Percentiles rank a stretch among this genome's conserved stretches.
Conservation (phyloP, 2,113 vertebrate genomes). For the Platichthys stellatus region DNA sequence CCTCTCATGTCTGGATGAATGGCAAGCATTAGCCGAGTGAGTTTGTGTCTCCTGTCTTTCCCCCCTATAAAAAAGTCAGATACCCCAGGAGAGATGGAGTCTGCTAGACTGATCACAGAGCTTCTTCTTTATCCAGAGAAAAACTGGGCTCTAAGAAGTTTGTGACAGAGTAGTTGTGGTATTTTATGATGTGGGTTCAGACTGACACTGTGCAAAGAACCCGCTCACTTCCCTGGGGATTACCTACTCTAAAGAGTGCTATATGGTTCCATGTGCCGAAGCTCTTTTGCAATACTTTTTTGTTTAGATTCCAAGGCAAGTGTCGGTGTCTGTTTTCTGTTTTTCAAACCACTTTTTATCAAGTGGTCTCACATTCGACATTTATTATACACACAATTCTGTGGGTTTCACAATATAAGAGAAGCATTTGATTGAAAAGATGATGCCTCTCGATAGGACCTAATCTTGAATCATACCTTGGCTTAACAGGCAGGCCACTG, state of each 20-base stretch:
- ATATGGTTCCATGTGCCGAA: slow-evolving; percentile 23
- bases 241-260: slow-evolving; percentile 28
- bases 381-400: slow-evolving; percentile 8
- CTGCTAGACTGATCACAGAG: slow-evolving; percentile 61
- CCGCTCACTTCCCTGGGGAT: slow-evolving; percentile 18
- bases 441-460: not conserved
- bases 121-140: slow-evolving; percentile 46
- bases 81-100: slow-evolving; percentile 44
- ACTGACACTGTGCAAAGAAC: slow-evolving; percentile 35
- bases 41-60: slow-evolving; percentile 49
- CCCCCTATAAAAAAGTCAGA: slow-evolving; percentile 45
- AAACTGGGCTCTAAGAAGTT: slow-evolving; percentile 58
- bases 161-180: slow-evolving; percentile 53
- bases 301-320: slow-evolving; percentile 3
- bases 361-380: not conserved
- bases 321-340: not conserved
- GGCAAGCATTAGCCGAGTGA: slow-evolving; percentile 44
- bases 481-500: slow-evolving; percentile 29
- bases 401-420: not conserved
- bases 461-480: slow-evolving; percentile 16
- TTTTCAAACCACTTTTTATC: not conserved
- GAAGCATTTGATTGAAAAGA: not conserved
- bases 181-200: slow-evolving; percentile 59
- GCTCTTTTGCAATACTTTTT: not conserved
- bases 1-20: slow-evolving; percentile 59